Evolutionary conservation across 2,113 vertebrate species (phyloP), one percentile per base, ranked within the genome.

Genomic region (Lepidothrix coronata): DNA sequence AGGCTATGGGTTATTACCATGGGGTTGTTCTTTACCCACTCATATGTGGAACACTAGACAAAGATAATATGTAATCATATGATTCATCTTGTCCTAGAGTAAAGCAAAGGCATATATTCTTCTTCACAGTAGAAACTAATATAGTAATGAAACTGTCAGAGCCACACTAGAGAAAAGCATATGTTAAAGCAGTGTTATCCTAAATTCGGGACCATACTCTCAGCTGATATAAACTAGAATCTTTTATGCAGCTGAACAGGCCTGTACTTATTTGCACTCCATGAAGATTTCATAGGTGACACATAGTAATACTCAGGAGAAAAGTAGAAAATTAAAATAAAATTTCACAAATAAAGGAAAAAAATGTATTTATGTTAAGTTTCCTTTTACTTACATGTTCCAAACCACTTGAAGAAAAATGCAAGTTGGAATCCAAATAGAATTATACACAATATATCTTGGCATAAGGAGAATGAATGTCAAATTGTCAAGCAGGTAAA

Each of bases 401-500:
- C 71, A 33, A 67, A 85, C 3, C 7, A 55, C 12, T 20, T 44
- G 59, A 72, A 75, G 9, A 37, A 83, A 94, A 93, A 77, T 59
- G 6, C 6, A 90, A 77, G 4, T 28, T 73, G 30, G 46, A 55
- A 67, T 86, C 30, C 57, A 28, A 76, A 52, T 14, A 74, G 17
- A 82, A 63, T 85, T 66, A 55, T 74, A 22, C 4, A 70, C 8
- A 51, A 14, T 70, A 14, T 28, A 11, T 70, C 51, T 91, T 80
- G 30, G 19, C 24, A 85, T 63, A 35, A 79, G 39, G 74, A 88
- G 20, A 79, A 71, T 31, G 6, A 74, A 71, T 30, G 16, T 66
- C 35, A 44, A 93, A 91, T 71, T 85, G 43, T 85, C 46, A 77
- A 75, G 39, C 21, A 94, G 52, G 67, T 91, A 86, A 91, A 92